A percentile compares a stretch with the other conserved stretches of the same genome.
These are phyloP conservation scores for Steatocranus sp. DNA, from an alignment of 2,797 vertebrate genomes.

Conservation along the genomic window DNA sequence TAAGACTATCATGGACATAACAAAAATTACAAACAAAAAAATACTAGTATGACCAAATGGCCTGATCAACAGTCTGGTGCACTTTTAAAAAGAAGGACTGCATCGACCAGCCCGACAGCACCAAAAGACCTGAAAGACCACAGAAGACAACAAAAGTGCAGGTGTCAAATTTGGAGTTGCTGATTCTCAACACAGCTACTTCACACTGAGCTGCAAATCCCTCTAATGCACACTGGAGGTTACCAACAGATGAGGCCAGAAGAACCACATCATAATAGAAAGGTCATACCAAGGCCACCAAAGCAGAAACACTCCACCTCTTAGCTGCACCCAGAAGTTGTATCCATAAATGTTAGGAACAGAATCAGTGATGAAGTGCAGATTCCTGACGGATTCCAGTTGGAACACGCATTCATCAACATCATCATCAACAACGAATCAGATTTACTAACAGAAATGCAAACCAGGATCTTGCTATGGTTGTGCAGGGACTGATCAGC, in stretches of 20 bases:
- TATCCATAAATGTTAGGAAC: rapidly evolving
- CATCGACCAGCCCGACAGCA: background rate
- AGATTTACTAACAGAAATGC: too few species aligned
- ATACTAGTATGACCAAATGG: rapidly evolving
- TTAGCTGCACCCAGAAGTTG: rapidly evolving
- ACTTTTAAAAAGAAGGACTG: rapidly evolving
- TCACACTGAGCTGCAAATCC: background rate
- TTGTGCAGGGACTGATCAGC: rapidly evolving
- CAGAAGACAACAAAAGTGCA: rapidly evolving
- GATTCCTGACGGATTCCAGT: background rate
- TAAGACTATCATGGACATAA: background rate
- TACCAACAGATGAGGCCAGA: background rate
- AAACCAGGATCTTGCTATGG: background rate
- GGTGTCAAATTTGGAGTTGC: rapidly evolving
- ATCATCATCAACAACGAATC: rapidly evolving
- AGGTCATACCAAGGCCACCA: rapidly evolving
- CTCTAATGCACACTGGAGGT: rapidly evolving
- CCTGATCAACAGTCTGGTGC: rapidly evolving
- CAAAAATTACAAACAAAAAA: rapidly evolving
- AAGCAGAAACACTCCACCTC: background rate
- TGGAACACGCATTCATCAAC: too few species aligned
- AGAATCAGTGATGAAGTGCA: rapidly evolving
- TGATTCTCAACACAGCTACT: rapidly evolving
- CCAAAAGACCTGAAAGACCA: rapidly evolving
- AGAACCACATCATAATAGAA: rapidly evolving